Conservation (phyloP, 2,888 invertebrate genomes). For the Plagodis pulveraria region DNA sequence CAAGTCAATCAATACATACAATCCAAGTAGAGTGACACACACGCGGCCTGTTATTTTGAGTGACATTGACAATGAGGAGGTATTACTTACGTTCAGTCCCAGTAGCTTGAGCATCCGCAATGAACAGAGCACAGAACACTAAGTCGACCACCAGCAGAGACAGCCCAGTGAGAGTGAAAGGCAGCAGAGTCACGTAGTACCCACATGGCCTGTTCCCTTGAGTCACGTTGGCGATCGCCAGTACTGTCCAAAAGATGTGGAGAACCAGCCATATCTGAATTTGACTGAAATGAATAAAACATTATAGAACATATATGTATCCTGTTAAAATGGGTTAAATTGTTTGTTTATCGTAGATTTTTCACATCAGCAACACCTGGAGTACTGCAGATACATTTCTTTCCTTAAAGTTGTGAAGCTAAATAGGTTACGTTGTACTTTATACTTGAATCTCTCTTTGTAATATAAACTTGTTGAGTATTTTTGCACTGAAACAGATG, state of each 20-base stretch:
- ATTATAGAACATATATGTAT: no score
- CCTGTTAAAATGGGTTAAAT: no score
- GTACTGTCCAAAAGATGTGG: slow-evolving; percentile 61
- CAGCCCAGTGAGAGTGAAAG: slow-evolving; percentile 61
- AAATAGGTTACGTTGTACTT: no score
- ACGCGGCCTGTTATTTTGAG: background rate
- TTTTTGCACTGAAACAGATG: no score
- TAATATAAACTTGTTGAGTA: no score
- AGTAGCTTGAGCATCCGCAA: slow-evolving; percentile 54
- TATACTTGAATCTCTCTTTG: no score
- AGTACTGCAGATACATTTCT: no score
- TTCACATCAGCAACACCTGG: no score
- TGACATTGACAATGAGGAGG: background rate
- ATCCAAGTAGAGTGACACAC: no score
- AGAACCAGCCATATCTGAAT: slow-evolving; percentile 59
- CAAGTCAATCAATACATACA: no score
- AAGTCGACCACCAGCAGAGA: slow-evolving; percentile 55
- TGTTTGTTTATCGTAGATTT: no score
- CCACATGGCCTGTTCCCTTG: slow-evolving; percentile 56
- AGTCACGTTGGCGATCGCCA: slow-evolving; percentile 53
- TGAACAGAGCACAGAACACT: slow-evolving; percentile 52
- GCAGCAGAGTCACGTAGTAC: slow-evolving; percentile 60
- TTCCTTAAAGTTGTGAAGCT: no score
- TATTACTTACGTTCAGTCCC: slow-evolving; percentile 56
- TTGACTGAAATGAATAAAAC: slow-evolving; percentile 49